Evolutionary conservation across 2,888 invertebrate species (phyloP), one percentile per base, ranked within the genome.

Genomic region (Phania funesta): DNA sequence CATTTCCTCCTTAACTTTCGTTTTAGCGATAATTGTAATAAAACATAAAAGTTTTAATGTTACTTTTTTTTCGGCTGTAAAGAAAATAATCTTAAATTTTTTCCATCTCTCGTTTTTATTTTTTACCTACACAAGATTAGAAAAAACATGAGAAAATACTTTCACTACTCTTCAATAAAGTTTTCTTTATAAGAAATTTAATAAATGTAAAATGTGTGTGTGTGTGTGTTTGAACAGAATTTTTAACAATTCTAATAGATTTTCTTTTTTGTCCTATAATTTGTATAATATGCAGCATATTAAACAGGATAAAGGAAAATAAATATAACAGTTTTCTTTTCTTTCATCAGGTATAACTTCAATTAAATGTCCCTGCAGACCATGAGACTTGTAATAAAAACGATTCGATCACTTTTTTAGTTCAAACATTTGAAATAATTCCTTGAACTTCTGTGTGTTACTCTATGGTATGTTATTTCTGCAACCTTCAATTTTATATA

Each of bases 301-400:
- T 1, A 16, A 29, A 54, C 13, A n/a, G 9, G 50, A 48, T 35
- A 32, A 78, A 18, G 44, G 13, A 56, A 64, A 73, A 62, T 29
- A 9, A 60, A 20, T 38, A 50, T 38, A 73, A 74, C 62, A 64
- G 32, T 79, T 77, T 83, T 83, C 54, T 52, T 50, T 75, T 35
- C 24, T 41, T 67, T 84, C 83, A 75, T 84, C 85, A 85, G 85
- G 85, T 85, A 85, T 73, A 83, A 83, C 80, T 83, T 84, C 85
- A 85, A 85, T 84, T 85, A 85, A 76, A 80, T 83, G 80, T 84
- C 84, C 84, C 83, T 68, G 80, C 65, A 84, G 83, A 84, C 84
- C 46, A 32, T 18, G 18, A 44, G 50, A 50, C 9, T 60, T 9
- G 67, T 67, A 68, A 77, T 62, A 46, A 35, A 35, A 58, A 78